Evolutionary conservation across 2,797 vertebrate species (phyloP).

Genomic region (Salmo trutta): DNA sequence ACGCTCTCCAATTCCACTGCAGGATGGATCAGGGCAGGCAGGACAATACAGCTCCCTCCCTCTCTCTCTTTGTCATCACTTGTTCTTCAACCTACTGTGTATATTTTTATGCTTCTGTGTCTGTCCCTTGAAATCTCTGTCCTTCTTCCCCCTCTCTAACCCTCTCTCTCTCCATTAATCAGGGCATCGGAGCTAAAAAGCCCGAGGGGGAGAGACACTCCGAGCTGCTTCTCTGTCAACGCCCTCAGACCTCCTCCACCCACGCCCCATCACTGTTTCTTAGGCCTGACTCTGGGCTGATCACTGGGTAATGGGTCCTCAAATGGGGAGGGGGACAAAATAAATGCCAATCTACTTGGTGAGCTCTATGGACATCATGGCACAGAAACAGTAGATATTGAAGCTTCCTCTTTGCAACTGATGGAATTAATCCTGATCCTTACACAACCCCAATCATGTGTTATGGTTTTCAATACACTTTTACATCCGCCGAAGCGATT

Average conservation of each 20-base stretch:
- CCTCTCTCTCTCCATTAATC: constrained; percentile 49
- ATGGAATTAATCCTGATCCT: background rate
- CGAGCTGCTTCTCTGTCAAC: constrained; percentile 9
- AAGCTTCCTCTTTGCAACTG: background rate
- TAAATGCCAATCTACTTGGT: constrained; percentile 38
- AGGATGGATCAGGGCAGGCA: constrained; percentile 3
- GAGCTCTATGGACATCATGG: constrained; percentile 29
- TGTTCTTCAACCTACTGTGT: constrained; percentile 4
- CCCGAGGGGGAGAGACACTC: constrained; percentile 31
- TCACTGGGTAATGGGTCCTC: background rate
- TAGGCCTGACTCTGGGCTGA: background rate
- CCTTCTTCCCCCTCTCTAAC: constrained; percentile 6
- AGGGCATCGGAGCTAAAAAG: constrained; percentile 48
- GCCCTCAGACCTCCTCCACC: constrained; percentile 1
- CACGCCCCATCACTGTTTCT: constrained; percentile 18
- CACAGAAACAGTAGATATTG: constrained; percentile 15
- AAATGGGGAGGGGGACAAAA: background rate
- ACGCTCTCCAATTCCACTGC: constrained; percentile 3
- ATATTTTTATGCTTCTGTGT: constrained; percentile 4
- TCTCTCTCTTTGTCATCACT: background rate
- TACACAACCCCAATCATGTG: background rate
- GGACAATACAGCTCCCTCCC: constrained; percentile 1
- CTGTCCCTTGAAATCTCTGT: background rate
- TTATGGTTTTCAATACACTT: constrained; percentile 10
- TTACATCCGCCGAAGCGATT: constrained; percentile 7